Base-by-base conservation (phyloP, 2,797 vertebrate species). In the Notolabrus celidotus region DNA sequence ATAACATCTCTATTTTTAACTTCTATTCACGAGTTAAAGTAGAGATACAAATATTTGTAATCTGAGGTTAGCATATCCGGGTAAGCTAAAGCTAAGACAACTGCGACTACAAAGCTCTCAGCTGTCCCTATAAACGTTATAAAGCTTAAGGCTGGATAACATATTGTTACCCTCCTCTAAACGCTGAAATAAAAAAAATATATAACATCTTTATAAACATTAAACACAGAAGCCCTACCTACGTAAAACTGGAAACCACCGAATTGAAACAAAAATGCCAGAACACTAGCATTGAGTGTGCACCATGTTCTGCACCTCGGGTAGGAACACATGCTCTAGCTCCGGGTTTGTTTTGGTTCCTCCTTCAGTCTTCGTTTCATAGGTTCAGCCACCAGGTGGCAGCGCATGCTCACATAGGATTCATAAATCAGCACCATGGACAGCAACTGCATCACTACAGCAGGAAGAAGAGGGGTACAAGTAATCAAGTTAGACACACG, bases 351-450 rank as follows among this genome's bases (percentile, higher is more conserved):
- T 14, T n/a, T 54, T 38, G 1, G 2, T 41, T 52, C 31, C n/a
- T 16, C 10, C 0, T 0, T 45, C 12, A 14, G 14, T 39, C 17
- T 17, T 1, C 4, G 25, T 33, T 67, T 54, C 22, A 1, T 1
- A 1, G 19, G 16, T 8, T 7, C 9, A 0, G 31, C 83, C 93
- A 74, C 91, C 77, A 27, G 93, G 80, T 84, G 90, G 91, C 92
- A 88, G 83, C 57, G 31, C 12, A 16, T 19, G 1, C 80, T 67
- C 66, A 54, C 11, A 7, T 4, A 46, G 66, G 1, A 15, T 12
- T 4, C 1, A n/a, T 23, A 15, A 2, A 59, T 71, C 83, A 86
- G 85, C 54, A 89, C 80, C 80, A 78, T 23, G 69, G 86, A 85
- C 58, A 85, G 78, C 74, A 53, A 20, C 59, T 3, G 0, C 22